Evolutionary conservation across 1,140 invertebrate genomes (phyloP).

Genomic region (Heliconius eleuchia): DNA sequence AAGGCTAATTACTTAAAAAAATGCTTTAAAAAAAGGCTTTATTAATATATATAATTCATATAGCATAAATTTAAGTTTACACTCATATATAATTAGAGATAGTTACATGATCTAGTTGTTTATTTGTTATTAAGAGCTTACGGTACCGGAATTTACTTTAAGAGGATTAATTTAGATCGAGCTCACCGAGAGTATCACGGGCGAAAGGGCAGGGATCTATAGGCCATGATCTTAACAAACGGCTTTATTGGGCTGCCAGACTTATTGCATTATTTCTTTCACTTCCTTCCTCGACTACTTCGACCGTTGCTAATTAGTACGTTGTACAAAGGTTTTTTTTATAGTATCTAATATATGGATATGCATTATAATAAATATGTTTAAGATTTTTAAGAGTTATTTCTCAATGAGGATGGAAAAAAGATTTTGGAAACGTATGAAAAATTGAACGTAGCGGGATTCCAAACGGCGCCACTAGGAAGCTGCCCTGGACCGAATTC

Average conservation of each 20-base stretch:
- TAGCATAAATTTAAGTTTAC: neutral
- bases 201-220: conserved; percentile 36
- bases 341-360: no score
- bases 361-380: no score
- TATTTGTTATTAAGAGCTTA: conserved; percentile 37
- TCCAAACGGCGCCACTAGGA: no score
- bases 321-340: neutral
- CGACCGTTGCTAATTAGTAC: conserved; percentile 27
- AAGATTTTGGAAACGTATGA: no score
- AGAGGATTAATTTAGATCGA: conserved; percentile 42
- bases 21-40: no score
- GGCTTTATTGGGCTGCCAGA: conserved; percentile 55
- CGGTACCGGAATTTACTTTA: conserved; percentile 31
- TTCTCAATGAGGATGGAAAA: no score
- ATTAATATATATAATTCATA: no score
- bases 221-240: conserved; percentile 60
- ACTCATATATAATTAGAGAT: neutral
- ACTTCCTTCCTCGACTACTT: conserved; percentile 27
- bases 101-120: conserved; percentile 31
- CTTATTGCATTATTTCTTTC: conserved; percentile 48
- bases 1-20: no score
- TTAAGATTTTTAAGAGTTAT: no score
- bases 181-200: conserved; percentile 38
- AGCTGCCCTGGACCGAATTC: no score
- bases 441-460: no score